phyloP scores from a whole-genome alignment of 2,797 vertebrate species.

The Semaprochilodus insignis region DNA sequence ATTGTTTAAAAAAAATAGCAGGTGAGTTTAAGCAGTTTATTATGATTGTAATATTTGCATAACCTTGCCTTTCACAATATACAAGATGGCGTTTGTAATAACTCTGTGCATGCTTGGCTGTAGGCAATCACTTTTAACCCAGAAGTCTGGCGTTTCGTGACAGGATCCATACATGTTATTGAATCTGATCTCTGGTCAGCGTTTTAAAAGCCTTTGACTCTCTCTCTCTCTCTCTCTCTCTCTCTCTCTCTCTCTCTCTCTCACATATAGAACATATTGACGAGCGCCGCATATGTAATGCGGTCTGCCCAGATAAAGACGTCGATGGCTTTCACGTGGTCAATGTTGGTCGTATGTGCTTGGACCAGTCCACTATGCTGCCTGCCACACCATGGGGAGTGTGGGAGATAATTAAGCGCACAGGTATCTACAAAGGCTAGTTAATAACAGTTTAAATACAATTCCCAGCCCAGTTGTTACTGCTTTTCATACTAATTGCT shows the following conservation, averaged over 20 bases:
- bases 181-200: slow-evolving; percentile 20
- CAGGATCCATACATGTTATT: not conserved
- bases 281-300: slow-evolving; percentile 90
- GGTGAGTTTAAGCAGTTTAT: too few species aligned
- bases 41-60: too few species aligned
- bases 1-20: too few species aligned
- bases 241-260: not conserved
- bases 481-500: not conserved
- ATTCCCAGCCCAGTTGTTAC: not conserved
- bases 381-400: slow-evolving; percentile 96
- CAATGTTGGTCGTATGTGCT: slow-evolving; percentile 94
- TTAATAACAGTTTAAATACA: not conserved
- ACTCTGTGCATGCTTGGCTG: not conserved
- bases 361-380: slow-evolving; percentile 95
- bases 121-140: not conserved
- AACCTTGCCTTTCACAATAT: not conserved
- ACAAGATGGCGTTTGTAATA: not conserved
- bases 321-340: slow-evolving; percentile 97
- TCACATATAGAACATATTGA: slow-evolving; percentile 87
- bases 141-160: not conserved
- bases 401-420: slow-evolving; percentile 97
- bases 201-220: not conserved
- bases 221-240: not conserved
- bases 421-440: slow-evolving; percentile 76
- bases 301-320: slow-evolving; percentile 91